Evolutionary conservation across 2,888 invertebrate genomes (phyloP), one percentile per base, ranked within the genome.

Genomic region (Leucoptera coffeella): DNA sequence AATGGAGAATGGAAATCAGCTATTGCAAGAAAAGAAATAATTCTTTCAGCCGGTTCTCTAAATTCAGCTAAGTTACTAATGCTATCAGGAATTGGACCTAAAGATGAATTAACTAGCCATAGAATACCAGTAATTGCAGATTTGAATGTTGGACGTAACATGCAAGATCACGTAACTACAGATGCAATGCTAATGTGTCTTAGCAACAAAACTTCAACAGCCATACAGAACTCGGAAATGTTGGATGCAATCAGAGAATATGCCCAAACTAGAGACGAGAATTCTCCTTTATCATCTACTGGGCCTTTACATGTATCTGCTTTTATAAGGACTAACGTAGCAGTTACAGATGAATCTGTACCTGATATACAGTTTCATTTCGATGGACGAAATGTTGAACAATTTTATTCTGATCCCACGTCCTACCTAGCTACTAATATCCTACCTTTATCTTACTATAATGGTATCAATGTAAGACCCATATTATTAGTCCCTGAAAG

Each of bases 111-210:
- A 2, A 29, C 54, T 29, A 27, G 42, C 7, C 37, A 71, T n/a
- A 54, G 62, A 4, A 77, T 78, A 29, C 45, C 53, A 22, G 59
- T 81, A 0, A 47, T 81, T 1, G 61, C 74, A 33, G 64, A 85
- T 48, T 54, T 82, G 19, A 75, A 77, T 13, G 85, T 86, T 1
- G 85, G 85, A 1, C 58, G 67, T 36, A 85, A 85, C 45, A 53
- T 86, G n/a, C 85, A 84, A 38, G 80, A 85, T 42, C 85, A 85
- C 42, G 64, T 77, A 2, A 77, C 58, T 35, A 77, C 43, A 20
- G 49, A 58, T 33, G 60, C 58, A 12, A 62, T 78, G 30, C 40
- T 78, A 2, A 65, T 78, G 42, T 55, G 56, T 2, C 49, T 80
- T 9, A 54, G 56, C 0, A 75, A 75, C 35, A 47, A 57, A 38